A percentile compares a stretch with the other conserved stretches of the same genome.
Conservation (phyloP, 2,113 vertebrate genomes). For the Okapia johnstoni region DNA sequence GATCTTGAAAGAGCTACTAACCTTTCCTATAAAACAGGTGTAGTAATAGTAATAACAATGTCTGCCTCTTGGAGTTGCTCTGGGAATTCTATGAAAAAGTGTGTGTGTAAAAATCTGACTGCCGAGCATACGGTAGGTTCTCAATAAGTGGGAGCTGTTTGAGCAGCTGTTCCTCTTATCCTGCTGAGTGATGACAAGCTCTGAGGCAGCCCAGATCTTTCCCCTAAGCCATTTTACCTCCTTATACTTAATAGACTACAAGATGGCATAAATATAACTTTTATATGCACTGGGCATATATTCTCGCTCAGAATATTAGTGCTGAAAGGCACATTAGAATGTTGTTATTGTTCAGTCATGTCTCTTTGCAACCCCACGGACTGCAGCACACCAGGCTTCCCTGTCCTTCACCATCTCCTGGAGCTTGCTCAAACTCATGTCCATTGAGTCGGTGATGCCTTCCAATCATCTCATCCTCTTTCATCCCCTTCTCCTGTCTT, state of each 20-base stretch:
- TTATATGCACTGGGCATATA: background rate
- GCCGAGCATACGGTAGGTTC: background rate
- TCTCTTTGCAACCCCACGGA: background rate
- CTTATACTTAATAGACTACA: background rate
- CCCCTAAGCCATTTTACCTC: background rate
- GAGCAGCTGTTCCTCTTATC: background rate
- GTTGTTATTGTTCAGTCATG: background rate
- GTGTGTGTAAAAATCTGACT: background rate
- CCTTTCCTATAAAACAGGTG: background rate
- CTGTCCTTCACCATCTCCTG: background rate
- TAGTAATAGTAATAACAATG: background rate
- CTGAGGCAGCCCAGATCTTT: background rate
- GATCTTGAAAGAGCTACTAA: background rate
- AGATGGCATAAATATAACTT: background rate
- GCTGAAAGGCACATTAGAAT: background rate
- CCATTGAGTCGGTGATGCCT: background rate
- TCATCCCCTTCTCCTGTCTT: background rate
- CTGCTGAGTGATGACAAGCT: background rate
- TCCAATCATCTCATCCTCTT: background rate
- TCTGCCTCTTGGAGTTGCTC: background rate
- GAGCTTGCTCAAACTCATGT: background rate
- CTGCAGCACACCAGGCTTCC: background rate
- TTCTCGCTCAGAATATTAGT: background rate
- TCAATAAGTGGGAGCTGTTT: background rate
- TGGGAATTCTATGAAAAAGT: background rate